Conservation (phyloP, 2,113 vertebrate genomes). For the Genyomyrus donnyi region DNA sequence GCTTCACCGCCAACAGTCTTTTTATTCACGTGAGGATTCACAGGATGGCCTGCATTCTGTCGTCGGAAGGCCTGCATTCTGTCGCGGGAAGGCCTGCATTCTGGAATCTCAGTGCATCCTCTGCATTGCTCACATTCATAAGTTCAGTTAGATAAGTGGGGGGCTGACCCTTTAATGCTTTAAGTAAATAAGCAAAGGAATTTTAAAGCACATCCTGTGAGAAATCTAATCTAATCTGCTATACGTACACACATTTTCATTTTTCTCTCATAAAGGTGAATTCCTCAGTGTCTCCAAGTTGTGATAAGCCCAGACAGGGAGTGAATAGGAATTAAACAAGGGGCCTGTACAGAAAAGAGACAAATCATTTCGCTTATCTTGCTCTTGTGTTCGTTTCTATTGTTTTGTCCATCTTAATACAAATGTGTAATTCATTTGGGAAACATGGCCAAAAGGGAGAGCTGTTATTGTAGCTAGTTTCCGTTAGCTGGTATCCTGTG, state of each 20-base stretch:
- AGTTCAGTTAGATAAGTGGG: background rate
- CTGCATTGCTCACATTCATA: background rate
- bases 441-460: background rate
- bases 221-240: background rate
- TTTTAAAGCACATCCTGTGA: background rate
- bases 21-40: background rate
- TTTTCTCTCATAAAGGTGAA: background rate
- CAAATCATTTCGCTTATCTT: background rate
- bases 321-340: background rate
- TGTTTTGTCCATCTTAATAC: background rate
- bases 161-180: background rate
- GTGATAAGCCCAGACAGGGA: background rate
- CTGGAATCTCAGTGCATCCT: background rate
- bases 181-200: background rate
- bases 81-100: background rate
- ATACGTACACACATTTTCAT: background rate
- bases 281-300: background rate
- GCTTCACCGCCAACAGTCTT: background rate
- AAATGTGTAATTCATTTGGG: background rate
- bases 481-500: background rate
- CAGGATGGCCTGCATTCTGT: background rate
- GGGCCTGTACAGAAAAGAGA: background rate
- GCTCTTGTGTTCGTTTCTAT: background rate
- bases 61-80: background rate
- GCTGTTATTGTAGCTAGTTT: background rate